Conservation (phyloP, 2,797 vertebrate species). For the Acrocephalus scirpaceus region DNA sequence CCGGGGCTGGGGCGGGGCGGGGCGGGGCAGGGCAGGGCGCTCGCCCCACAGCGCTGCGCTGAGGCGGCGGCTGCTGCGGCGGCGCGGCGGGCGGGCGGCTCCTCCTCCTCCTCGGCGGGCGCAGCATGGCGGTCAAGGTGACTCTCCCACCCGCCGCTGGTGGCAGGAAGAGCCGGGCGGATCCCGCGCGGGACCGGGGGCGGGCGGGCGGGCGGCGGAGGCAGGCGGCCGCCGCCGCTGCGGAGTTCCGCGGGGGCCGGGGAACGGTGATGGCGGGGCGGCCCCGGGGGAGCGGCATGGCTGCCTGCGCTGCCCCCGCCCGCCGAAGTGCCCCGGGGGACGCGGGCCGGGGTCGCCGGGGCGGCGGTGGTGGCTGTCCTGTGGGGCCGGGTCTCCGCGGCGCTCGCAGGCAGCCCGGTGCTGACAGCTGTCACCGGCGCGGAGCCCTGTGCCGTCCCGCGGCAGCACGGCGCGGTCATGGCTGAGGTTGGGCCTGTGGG, state of each 20-base stretch:
- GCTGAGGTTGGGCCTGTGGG: not conserved
- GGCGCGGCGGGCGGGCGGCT: conserved; percentile 52
- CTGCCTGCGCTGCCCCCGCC: not conserved
- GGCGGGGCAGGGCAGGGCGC: not conserved
- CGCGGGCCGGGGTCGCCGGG: not conserved
- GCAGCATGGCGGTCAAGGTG: conserved; percentile 99
- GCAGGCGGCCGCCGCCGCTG: not conserved
- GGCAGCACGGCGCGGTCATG: not conserved
- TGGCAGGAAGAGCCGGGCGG: conserved; percentile 37
- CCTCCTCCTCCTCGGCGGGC: conserved; percentile 19
- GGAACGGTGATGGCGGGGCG: not conserved
- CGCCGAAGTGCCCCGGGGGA: not conserved
- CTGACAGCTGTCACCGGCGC: not conserved
- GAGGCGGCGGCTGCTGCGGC: conserved; percentile 45
- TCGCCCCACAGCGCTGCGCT: not conserved
- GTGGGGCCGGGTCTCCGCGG: not conserved
- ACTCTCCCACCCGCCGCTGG: conserved; percentile 78
- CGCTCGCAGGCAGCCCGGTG: not conserved
- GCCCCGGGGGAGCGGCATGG: not conserved
- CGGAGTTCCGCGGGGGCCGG: not conserved
- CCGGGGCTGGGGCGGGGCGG: not conserved
- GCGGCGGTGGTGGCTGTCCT: not conserved
- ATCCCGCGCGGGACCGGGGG: not conserved
- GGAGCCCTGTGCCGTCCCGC: not conserved
- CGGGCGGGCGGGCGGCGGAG: not conserved